Conservation (phyloP, 2,888 invertebrate species). For the Zygogramma bicolorata region DNA sequence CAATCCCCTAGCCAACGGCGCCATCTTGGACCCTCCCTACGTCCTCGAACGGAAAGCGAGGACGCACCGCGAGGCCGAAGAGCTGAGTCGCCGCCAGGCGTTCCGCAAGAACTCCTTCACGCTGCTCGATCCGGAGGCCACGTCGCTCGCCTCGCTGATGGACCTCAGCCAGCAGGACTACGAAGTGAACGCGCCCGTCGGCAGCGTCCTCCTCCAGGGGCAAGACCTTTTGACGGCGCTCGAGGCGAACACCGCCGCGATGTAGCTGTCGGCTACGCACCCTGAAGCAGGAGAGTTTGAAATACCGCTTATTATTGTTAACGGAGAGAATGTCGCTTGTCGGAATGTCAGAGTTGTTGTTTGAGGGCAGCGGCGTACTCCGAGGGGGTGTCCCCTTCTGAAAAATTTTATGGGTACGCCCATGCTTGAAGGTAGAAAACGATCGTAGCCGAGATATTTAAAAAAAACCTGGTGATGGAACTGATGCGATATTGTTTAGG, state of each 20-base stretch:
- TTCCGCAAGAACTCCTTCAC: conserved; percentile 64
- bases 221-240: conserved; percentile 68
- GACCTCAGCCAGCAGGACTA: conserved; percentile 70
- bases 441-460: too few species aligned
- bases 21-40: not conserved
- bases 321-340: conserved; percentile 41
- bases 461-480: too few species aligned
- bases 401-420: too few species aligned
- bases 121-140: conserved; percentile 64
- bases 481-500: too few species aligned
- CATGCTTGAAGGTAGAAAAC: too few species aligned
- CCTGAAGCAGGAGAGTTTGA: conserved; percentile 1
- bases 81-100: conserved; percentile 42
- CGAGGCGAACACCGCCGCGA: conserved; percentile 64
- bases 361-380: not conserved
- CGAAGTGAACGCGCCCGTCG: conserved; percentile 70
- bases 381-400: not conserved
- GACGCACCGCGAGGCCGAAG: conserved; percentile 34
- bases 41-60: conserved; percentile 34
- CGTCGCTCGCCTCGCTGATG: conserved; percentile 64
- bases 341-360: conserved; percentile 48
- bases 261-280: conserved; percentile 56
- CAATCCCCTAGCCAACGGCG: conserved; percentile 34
- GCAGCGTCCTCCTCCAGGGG: conserved; percentile 66
- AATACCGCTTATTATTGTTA: conserved; percentile 5